Evolutionary conservation across 1,140 invertebrate species (phyloP), one percentile per base, ranked within the genome.

Genomic region (Holcopasites calliopsidis): DNA sequence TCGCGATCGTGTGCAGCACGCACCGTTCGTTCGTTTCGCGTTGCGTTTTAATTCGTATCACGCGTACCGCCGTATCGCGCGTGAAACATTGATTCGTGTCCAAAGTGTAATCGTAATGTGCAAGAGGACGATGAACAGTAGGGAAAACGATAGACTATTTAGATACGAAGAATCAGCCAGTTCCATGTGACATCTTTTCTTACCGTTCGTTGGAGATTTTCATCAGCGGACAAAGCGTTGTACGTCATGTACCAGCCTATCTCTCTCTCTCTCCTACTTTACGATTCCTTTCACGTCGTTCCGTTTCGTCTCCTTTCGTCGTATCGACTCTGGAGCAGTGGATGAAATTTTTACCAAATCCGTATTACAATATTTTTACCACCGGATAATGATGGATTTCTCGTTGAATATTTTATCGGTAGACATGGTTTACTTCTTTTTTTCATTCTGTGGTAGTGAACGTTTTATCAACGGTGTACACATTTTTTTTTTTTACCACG

Each of bases 181-280:
- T 77, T 33, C n/a, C 28, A 28, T 28, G 33, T 33, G 62, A 75
- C 8, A 35, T 74, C 60, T 10, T 21, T n/a, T n/a, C n/a, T n/a
- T 54, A 64, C 31, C 49, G 4, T 42, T 68, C 66, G 13, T 23
- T 47, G 28, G n/a, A 69, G 40, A 57, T 58, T 13, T 44, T 28
- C n/a, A 66, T 26, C 35, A 40, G 21, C 28, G 28, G 35, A 47
- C n/a, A 23, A 57, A 69, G 18, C 2, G 6, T 58, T 11, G 31
- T 18, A 18, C n/a, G 10, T 33, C 26, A 16, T 49, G 28, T 47
- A n/a, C n/a, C n/a, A n/a, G n/a, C n/a, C n/a, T n/a, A n/a, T n/a
- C n/a, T n/a, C n/a, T n/a, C n/a, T n/a, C n/a, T n/a, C 35, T 58
- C 16, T 49, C 42, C 52, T 16, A 10, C 33, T 33, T 58, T 47